A percentile compares a stretch with the other conserved stretches of the same genome.
Evolutionary conservation across 1,140 invertebrate genomes (phyloP).

Genomic region (Araneus ventricosus): DNA sequence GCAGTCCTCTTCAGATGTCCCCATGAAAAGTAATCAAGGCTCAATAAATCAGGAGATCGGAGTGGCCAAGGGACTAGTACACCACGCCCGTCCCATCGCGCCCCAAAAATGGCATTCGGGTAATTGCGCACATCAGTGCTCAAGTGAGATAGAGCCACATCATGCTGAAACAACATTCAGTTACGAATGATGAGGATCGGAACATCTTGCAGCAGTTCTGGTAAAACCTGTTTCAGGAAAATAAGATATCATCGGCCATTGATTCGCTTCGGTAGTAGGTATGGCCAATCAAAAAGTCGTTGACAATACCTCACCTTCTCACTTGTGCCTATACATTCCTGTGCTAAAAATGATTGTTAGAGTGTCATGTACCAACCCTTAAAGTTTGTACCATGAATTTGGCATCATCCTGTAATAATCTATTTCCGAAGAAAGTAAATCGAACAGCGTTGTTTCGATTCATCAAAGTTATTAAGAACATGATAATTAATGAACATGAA

Average conservation of each 20-base stretch:
- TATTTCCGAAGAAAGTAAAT: no score
- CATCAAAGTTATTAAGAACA: no score
- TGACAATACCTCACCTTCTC: neutral
- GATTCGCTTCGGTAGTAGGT: neutral
- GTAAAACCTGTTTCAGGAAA: neutral
- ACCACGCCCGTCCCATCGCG: neutral
- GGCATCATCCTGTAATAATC: no score
- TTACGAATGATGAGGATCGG: neutral
- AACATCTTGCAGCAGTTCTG: neutral
- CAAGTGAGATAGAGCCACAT: neutral
- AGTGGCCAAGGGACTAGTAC: neutral
- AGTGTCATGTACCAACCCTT: no score
- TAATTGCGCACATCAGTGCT: neutral
- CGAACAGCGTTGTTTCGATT: no score
- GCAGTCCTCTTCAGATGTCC: neutral
- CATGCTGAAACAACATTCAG: neutral
- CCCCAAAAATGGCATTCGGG: neutral
- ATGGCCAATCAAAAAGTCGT: constrained; percentile 9
- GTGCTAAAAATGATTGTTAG: no score
- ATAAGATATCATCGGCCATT: neutral
- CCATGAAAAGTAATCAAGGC: neutral
- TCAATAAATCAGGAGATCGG: neutral
- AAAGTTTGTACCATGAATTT: no score
- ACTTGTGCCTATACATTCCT: no score
- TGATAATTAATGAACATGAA: no score